Evolutionary conservation across 35 echinoderm and acorn worm species (phyloP).

Genomic region (Diadema setosum): DNA sequence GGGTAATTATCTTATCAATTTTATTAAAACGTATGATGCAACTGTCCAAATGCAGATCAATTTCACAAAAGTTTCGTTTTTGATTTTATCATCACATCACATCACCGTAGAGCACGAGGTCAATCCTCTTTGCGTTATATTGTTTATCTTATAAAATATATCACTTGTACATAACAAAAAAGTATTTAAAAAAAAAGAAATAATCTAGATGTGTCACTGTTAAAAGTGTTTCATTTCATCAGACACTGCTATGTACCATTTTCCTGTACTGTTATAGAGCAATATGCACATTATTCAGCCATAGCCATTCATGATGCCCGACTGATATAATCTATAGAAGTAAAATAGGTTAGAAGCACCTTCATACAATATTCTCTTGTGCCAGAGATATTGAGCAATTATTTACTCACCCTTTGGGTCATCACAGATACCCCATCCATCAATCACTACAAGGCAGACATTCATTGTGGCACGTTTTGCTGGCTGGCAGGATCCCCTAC

Average conservation of each 20-base stretch:
- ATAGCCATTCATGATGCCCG: background rate
- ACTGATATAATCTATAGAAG: background rate
- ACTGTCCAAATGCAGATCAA: background rate
- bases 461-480: constrained; percentile 31
- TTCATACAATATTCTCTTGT: background rate
- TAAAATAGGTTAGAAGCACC: background rate
- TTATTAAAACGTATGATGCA: background rate
- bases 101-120: background rate
- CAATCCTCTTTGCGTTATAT: background rate
- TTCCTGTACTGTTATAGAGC: background rate
- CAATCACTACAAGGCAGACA: constrained; percentile 94
- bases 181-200: too few relatives aligned
- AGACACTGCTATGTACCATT: background rate
- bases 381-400: background rate
- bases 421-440: constrained; percentile 91
- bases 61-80: background rate
- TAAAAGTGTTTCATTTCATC: background rate
- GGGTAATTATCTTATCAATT: background rate
- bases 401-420: constrained; percentile 52
- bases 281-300: background rate
- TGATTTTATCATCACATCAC: too few relatives aligned
- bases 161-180: background rate
- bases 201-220: background rate
- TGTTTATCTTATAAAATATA: background rate
- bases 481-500: too few relatives aligned